A percentile compares a stretch with the other conserved stretches of the same genome.
phyloP scores from a whole-genome alignment of 2,113 vertebrate species.

The Chionomys nivalis region DNA sequence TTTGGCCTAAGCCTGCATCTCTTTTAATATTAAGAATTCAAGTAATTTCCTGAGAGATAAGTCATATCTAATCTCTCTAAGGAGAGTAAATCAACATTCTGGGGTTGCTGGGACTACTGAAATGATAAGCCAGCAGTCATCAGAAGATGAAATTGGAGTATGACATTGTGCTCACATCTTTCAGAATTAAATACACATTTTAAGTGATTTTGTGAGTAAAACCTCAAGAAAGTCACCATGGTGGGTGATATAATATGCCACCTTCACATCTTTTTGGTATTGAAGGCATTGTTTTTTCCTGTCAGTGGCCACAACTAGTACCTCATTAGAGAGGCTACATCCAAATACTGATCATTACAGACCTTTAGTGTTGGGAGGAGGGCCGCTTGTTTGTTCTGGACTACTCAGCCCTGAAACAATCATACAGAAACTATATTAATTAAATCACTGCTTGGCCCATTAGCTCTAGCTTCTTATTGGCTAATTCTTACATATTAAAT shows the following conservation, averaged over 20 bases:
- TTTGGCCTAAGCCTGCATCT: not conserved
- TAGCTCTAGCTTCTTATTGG: too few species aligned
- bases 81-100: not conserved
- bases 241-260: not conserved
- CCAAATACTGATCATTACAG: not conserved
- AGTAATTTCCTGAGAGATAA: conserved; percentile 20
- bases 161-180: not conserved
- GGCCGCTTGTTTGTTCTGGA: too few species aligned
- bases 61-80: not conserved
- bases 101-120: not conserved
- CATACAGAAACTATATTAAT: too few species aligned
- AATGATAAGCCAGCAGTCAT: not conserved
- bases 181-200: not conserved
- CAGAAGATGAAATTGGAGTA: not conserved
- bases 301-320: not conserved
- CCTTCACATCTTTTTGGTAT: not conserved
- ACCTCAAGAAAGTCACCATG: not conserved
- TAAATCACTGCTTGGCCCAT: too few species aligned
- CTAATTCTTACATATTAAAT: too few species aligned
- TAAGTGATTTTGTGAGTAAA: not conserved
- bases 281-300: not conserved
- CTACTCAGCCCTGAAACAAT: too few species aligned
- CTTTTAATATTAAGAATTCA: conserved; percentile 26
- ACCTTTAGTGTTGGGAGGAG: not conserved
- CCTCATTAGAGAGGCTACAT: not conserved